Evolutionary conservation across 2,797 vertebrate species (phyloP).

Genomic region (Gambusia yucatana): DNA sequence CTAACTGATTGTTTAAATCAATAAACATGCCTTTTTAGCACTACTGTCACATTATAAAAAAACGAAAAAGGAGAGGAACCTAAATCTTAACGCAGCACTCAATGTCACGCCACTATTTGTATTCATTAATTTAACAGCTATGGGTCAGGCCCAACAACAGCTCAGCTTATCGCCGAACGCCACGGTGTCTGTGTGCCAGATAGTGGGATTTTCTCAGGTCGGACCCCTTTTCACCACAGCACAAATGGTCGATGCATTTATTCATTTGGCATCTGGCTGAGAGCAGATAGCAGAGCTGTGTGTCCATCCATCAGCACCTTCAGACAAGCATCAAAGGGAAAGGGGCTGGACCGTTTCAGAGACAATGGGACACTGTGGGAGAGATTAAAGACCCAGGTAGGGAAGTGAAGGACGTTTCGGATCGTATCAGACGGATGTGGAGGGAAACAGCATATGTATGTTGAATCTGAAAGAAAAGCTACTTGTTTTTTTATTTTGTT

Average conservation of each 20-base stretch:
- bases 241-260: conserved; percentile 56
- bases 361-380: conserved; percentile 44
- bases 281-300: conserved; percentile 64
- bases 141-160: conserved; percentile 8
- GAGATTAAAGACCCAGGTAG: conserved; percentile 27
- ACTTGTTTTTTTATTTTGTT: background rate
- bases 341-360: conserved; percentile 28
- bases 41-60: background rate
- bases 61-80: background rate
- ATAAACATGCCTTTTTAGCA: background rate
- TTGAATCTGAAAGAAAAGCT: background rate
- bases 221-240: conserved; percentile 44
- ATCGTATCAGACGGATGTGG: conserved; percentile 10
- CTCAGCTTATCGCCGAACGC: conserved; percentile 56
- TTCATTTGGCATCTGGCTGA: conserved; percentile 58
- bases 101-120: conserved; percentile 10
- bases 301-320: conserved; percentile 58
- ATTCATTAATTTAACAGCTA: conserved; percentile 14
- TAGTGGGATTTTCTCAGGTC: conserved; percentile 45
- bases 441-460: background rate
- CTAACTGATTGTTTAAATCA: background rate
- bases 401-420: conserved; percentile 31
- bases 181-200: conserved; percentile 47
- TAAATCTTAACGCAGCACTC: background rate
- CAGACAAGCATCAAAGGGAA: conserved; percentile 54